phyloP scores from a whole-genome alignment of 1,140 invertebrate genomes.

The Saccostrea cuccullata region DNA sequence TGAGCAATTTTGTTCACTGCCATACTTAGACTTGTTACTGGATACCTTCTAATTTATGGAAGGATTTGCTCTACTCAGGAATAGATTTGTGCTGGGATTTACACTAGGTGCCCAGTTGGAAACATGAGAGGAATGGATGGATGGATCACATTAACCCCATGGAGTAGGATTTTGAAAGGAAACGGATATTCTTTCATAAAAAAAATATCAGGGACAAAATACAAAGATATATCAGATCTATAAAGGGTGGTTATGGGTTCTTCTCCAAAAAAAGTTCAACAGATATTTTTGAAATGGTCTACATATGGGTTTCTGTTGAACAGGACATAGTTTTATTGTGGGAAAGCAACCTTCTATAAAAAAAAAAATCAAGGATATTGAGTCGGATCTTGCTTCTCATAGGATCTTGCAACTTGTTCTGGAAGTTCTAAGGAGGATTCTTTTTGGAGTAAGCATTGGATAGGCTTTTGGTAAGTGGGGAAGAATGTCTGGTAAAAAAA shows the following conservation, averaged over 20 bases:
- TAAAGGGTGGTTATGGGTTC: neutral
- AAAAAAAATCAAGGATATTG: neutral
- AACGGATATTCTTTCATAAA: neutral
- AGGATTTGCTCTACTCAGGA: neutral
- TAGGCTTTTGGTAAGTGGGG: slow-evolving; percentile 20
- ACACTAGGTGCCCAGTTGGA: neutral
- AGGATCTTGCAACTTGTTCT: neutral
- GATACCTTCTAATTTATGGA: slow-evolving; percentile 1
- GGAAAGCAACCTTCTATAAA: neutral
- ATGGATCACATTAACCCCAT: neutral
- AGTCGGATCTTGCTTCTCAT: neutral
- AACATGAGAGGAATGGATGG: neutral
- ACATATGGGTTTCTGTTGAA: neutral
- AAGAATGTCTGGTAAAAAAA: neutral
- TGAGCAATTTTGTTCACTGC: neutral
- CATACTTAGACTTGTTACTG: neutral
- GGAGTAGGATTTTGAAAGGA: slow-evolving; percentile 16
- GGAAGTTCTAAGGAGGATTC: slow-evolving; percentile 26
- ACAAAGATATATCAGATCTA: neutral
- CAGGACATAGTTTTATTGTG: neutral
- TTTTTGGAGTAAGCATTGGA: slow-evolving; percentile 1
- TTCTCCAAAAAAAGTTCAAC: neutral
- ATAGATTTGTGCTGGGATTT: neutral
- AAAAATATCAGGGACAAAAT: neutral
- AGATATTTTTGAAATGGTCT: neutral